phyloP scores from a whole-genome alignment of 2,888 invertebrate species.

The Diloba caeruleocephala region DNA sequence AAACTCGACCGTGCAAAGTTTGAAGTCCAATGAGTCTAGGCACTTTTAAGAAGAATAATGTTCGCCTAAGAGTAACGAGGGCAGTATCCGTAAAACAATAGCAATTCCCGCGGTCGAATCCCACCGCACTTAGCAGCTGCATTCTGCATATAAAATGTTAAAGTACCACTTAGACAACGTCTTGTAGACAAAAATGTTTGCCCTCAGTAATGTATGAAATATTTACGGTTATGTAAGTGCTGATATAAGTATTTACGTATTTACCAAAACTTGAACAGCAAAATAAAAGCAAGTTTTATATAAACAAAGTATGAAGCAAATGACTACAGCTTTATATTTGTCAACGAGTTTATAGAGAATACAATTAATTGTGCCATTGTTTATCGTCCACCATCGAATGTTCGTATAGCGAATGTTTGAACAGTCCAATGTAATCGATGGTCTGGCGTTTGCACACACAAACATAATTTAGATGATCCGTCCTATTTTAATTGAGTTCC shows the following conservation, averaged over 20 bases:
- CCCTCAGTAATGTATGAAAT: slow-evolving; percentile 14
- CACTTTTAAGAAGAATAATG: slow-evolving; percentile 38
- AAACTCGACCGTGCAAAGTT: slow-evolving; percentile 41
- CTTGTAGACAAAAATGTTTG: slow-evolving; percentile 20
- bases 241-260: too few relatives aligned
- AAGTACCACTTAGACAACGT: slow-evolving; percentile 33
- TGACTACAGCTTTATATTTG: slow-evolving; percentile 4
- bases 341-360: slow-evolving; percentile 8
- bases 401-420: slow-evolving; percentile 16
- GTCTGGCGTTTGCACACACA: slow-evolving; percentile 26
- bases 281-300: not conserved
- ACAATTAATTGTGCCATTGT: slow-evolving; percentile 23
- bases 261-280: slow-evolving; percentile 1
- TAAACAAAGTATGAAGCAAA: not conserved
- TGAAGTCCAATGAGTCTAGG: slow-evolving; percentile 39
- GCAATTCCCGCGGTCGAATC: slow-evolving; percentile 29
- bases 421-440: slow-evolving; percentile 28
- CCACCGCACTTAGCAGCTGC: slow-evolving; percentile 33
- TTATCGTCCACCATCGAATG: slow-evolving; percentile 10
- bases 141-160: slow-evolving; percentile 40
- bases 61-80: slow-evolving; percentile 24
- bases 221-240: too few relatives aligned
- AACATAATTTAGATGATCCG: slow-evolving; percentile 33
- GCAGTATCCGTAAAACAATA: slow-evolving; percentile 42
- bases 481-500: slow-evolving; percentile 21